A percentile compares a stretch with the other conserved stretches of the same genome.
These are phyloP conservation scores for Gadopsis bispinosus DNA, from an alignment of 2,797 vertebrate species.

Conservation along the genomic window DNA sequence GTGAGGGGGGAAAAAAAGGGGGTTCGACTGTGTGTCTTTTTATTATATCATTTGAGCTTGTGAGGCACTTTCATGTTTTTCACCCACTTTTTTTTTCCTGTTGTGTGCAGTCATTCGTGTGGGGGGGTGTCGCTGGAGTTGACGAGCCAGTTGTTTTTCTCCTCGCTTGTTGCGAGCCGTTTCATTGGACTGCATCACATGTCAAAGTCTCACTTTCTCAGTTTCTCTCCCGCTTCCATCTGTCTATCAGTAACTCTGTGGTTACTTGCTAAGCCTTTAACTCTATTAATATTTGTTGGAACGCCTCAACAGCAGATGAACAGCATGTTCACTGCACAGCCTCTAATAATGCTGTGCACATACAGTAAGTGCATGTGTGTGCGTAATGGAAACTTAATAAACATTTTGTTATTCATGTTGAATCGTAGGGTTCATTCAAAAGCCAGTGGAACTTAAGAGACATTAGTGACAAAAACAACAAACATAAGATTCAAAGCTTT, in stretches of 20 bases:
- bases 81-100: not conserved
- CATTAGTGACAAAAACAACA: not conserved
- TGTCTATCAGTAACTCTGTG: conserved; percentile 59
- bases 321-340: conserved; percentile 56
- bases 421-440: conserved; percentile 1
- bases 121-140: conserved; percentile 33
- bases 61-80: not conserved
- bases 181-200: conserved; percentile 44
- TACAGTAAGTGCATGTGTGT: conserved; percentile 19
- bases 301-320: conserved; percentile 45
- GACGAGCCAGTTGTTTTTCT: conserved; percentile 59
- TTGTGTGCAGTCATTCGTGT: conserved; percentile 19
- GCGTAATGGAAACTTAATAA: conserved; percentile 39
- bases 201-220: conserved; percentile 55
- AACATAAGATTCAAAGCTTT: not conserved
- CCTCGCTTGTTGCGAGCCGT: conserved; percentile 24
- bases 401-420: not conserved
- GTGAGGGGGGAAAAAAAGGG: conserved; percentile 12
- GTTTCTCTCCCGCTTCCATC: conserved; percentile 28
- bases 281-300: conserved; percentile 68
- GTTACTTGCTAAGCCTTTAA: conserved; percentile 77
- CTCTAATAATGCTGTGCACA: conserved; percentile 40
- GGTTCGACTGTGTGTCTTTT: not conserved
- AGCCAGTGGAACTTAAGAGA: not conserved
- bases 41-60: conserved; percentile 17